Evolutionary conservation across 2,113 vertebrate species (phyloP), one percentile per base, ranked within the genome.

Genomic region (Cynocephalus volans): DNA sequence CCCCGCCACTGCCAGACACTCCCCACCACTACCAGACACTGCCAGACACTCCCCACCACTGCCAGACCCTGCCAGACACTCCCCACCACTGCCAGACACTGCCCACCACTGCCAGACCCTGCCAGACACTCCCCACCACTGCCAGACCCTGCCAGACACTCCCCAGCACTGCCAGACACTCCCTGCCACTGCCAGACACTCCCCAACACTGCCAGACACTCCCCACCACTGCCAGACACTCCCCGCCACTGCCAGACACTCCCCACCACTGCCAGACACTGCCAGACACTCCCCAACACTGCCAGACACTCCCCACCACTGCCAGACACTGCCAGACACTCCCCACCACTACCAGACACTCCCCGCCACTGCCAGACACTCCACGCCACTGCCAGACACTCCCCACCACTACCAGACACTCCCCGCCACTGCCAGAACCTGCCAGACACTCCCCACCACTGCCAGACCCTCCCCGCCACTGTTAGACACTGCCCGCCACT

Each of bases 41-140:
- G 2, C 8, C n/a, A 4, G 5, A n/a, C 5, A 8, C 56, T 52
- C 56, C 41, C 41, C 41, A 1, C 75, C 3, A n/a, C 88, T 15
- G 0, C 54, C 2, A 45, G 13, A n/a, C 3, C 31, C 88, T 15
- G 0, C 54, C 2, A 45, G 13, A n/a, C 8, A 2, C 45, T 56
- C 21, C 6, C 70, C 31, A 6, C 31, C 48, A 21, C 41, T 41
- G 41, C 41, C 41, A 41, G 3, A 41, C 41, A 41, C 41, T 41
- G 41, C 41, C 41, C 41, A 41, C 41, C 41, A 41, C 41, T 41
- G 41, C 41, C 41, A 41, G 41, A 41, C 41, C 3, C 62, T 52
- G 70, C 41, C 41, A 41, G 41, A 41, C 3, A 41, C 41, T 41
- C 3, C 41, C 41, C 41, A 1, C 75, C 3, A n/a, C 88, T 15